Conservation (phyloP, 2,888 invertebrate genomes). For the Nematopogon swammerdamellus region DNA sequence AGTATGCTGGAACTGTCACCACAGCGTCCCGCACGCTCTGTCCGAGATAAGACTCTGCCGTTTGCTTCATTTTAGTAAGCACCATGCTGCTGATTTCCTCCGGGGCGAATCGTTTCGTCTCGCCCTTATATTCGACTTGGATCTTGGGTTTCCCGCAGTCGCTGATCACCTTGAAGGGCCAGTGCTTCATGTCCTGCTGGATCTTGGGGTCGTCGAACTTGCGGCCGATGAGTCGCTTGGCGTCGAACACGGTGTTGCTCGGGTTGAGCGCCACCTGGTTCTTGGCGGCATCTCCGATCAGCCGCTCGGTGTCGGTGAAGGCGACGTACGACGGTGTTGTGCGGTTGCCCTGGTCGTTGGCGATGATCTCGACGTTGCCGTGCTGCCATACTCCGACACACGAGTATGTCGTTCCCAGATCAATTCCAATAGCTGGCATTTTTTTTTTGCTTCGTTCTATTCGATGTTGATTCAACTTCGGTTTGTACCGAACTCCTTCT, state of each 20-base stretch:
- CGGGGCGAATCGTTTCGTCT: conserved; percentile 61
- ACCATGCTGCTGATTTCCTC: conserved; percentile 73
- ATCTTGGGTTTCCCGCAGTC: conserved; percentile 67
- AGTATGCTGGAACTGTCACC: conserved; percentile 77
- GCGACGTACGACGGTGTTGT: conserved; percentile 88
- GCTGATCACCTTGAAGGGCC: conserved; percentile 74
- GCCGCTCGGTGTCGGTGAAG: conserved; percentile 78
- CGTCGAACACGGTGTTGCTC: conserved; percentile 68
- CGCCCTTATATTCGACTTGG: conserved; percentile 64
- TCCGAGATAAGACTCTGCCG: conserved; percentile 70
- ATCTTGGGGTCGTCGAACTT: conserved; percentile 73
- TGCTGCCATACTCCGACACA: conserved; percentile 85
- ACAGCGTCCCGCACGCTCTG: conserved; percentile 65
- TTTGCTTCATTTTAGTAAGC: conserved; percentile 56
- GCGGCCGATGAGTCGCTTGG: conserved; percentile 76
- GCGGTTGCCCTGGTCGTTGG: conserved; percentile 85
- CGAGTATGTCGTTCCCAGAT: conserved; percentile 86
- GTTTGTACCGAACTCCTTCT: too few relatives aligned
- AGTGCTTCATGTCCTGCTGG: conserved; percentile 76
- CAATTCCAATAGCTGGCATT: conserved; percentile 29
- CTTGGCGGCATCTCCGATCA: conserved; percentile 85
- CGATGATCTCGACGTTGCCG: conserved; percentile 79
- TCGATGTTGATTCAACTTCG: neutral
- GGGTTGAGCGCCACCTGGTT: conserved; percentile 80
- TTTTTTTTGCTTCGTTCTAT: neutral